phyloP scores from a whole-genome alignment of 1,140 invertebrate species.

The Heliconius himera region DNA sequence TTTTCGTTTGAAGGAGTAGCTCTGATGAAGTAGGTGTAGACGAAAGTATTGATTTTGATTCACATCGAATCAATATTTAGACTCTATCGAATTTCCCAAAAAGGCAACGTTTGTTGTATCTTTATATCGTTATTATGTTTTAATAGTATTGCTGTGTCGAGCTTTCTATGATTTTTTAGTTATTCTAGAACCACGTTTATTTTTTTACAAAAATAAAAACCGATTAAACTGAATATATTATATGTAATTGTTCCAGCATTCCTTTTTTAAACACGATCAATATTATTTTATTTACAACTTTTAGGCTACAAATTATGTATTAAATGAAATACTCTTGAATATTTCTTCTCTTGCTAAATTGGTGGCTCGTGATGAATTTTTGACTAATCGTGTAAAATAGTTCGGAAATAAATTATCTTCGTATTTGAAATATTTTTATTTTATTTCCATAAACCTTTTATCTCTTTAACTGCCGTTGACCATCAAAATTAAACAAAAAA shows the following conservation, averaged over 20 bases:
- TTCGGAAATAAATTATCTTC: slow-evolving; percentile 5
- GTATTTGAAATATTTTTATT: slow-evolving; percentile 6
- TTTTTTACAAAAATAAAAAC: not conserved
- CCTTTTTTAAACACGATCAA: not conserved
- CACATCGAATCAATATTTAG: not conserved
- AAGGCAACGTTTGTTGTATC: not conserved
- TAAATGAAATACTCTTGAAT: not conserved
- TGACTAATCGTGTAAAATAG: not conserved
- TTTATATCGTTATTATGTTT: slow-evolving; percentile 1
- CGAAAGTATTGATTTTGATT: not conserved
- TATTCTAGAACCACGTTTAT: not conserved
- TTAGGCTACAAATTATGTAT: not conserved
- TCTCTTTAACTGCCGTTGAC: no score
- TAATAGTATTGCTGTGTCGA: not conserved
- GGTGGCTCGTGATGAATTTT: not conserved
- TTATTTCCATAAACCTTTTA: slow-evolving; percentile 1
- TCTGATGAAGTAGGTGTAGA: not conserved
- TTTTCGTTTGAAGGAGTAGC: not conserved
- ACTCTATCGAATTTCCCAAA: not conserved
- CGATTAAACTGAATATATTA: not conserved
- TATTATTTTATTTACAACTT: not conserved
- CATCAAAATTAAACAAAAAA: no score
- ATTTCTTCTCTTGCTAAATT: not conserved
- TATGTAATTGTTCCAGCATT: not conserved
- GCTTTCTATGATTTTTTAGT: not conserved